Percentiles rank a stretch among this genome's conserved stretches.
Evolutionary conservation across 2,888 invertebrate species (phyloP).

Genomic region (Labia minor): DNA sequence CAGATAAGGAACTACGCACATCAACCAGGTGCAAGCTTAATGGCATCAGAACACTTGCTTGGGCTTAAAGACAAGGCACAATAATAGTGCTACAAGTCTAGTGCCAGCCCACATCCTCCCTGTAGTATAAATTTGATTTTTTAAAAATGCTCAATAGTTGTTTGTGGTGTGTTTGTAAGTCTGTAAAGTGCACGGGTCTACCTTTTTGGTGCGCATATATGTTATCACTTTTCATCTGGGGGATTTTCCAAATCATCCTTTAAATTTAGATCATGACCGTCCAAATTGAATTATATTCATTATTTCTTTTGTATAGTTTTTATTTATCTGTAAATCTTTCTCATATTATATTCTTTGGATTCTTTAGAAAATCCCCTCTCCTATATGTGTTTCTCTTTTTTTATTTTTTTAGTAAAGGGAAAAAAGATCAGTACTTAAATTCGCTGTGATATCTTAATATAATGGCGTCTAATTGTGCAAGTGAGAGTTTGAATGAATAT

Average conservation of each 20-base stretch:
- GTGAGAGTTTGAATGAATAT: neutral
- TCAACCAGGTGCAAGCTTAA: slow-evolving; percentile 60
- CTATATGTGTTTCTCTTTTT: neutral
- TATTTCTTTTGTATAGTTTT: neutral
- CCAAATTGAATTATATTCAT: neutral
- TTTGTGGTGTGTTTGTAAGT: neutral
- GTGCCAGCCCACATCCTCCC: neutral
- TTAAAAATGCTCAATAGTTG: slow-evolving; percentile 8
- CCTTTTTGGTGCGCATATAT: neutral
- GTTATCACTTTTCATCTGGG: neutral
- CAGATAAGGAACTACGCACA: slow-evolving; percentile 94
- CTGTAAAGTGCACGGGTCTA: neutral
- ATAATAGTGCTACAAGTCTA: slow-evolving; percentile 22
- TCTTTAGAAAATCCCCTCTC: neutral
- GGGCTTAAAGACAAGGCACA: slow-evolving; percentile 26
- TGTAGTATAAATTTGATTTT: neutral
- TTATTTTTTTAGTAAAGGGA: neutral
- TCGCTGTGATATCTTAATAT: slow-evolving; percentile 5
- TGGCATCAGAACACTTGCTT: slow-evolving; percentile 54
- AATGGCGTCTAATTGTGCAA: neutral
- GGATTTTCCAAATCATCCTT: slow-evolving; percentile 5
- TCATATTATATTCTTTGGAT: neutral
- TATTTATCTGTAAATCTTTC: neutral
- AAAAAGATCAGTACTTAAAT: neutral
- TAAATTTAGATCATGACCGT: slow-evolving; percentile 8